Percentiles rank a stretch among this genome's conserved stretches.
Evolutionary conservation across 2,797 vertebrate species (phyloP).

Genomic region (Danio albolineatus): DNA sequence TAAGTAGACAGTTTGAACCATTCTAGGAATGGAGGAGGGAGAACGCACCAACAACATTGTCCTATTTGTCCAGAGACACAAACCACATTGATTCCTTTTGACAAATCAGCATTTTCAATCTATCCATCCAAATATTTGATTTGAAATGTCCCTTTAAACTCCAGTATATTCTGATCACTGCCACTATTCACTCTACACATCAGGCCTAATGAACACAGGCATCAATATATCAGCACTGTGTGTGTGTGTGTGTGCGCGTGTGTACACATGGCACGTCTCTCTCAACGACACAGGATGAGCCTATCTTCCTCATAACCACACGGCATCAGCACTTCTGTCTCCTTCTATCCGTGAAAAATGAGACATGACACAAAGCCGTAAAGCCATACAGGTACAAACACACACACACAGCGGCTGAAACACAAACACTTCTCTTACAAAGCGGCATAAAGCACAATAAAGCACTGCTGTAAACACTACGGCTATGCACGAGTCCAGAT

Average conservation of each 20-base stretch:
- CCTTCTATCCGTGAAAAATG: conserved; percentile 79
- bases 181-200: conserved; percentile 58
- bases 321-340: conserved; percentile 76
- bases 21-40: too few relatives aligned
- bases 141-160: conserved; percentile 7
- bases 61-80: too few relatives aligned
- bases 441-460: conserved; percentile 70
- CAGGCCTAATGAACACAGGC: conserved; percentile 81
- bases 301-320: conserved; percentile 71
- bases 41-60: too few relatives aligned
- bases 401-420: conserved; percentile 58
- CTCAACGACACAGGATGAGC: conserved; percentile 53
- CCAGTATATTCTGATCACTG: neutral
- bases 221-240: conserved; percentile 69
- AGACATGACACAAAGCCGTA: conserved; percentile 73
- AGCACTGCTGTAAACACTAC: conserved; percentile 78
- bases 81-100: too few relatives aligned
- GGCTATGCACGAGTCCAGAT: conserved; percentile 79
- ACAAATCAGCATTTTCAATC: too few relatives aligned
- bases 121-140: neutral
- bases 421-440: conserved; percentile 1
- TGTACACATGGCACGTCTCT: conserved; percentile 17
- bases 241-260: too few relatives aligned
- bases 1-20: too few relatives aligned
- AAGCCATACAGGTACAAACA: conserved; percentile 34